Percentiles rank a stretch among this genome's conserved stretches.
Evolutionary conservation across 2,797 vertebrate species (phyloP).

Genomic region (Oreochromis mossambicus): DNA sequence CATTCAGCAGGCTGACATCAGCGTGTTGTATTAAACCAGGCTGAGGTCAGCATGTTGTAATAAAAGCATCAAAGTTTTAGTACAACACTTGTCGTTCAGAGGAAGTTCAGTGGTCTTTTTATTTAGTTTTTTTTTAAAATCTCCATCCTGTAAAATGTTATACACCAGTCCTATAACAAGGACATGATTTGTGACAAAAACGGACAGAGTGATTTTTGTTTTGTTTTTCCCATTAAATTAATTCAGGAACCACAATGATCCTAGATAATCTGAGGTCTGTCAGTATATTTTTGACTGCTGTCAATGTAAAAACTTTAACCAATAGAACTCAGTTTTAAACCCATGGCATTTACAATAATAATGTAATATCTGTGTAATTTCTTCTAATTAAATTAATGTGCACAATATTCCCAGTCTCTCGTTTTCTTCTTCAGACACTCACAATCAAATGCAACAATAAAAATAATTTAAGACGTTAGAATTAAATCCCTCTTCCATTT

Average conservation of each 20-base stretch:
- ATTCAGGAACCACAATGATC: not conserved
- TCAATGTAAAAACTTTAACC: not conserved
- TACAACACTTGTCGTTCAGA: not conserved
- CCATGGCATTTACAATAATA: not conserved
- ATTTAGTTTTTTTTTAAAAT: too few relatives aligned
- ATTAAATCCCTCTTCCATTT: not conserved
- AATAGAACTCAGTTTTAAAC: not conserved
- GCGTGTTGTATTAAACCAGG: not conserved
- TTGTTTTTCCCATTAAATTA: not conserved
- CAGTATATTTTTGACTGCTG: not conserved
- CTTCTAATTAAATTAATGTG: not conserved
- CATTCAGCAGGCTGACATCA: not conserved
- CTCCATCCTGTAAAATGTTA: not conserved
- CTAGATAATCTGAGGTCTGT: not conserved
- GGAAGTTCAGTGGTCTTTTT: not conserved
- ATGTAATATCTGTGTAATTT: not conserved
- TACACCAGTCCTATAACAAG: not conserved
- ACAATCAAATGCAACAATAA: not conserved
- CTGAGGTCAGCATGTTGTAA: not conserved
- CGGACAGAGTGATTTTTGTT: not conserved
- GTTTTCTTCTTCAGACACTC: not conserved
- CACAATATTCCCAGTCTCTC: not conserved
- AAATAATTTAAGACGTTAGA: fast-evolving
- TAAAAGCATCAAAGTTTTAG: not conserved
- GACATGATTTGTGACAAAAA: not conserved